phyloP scores from a whole-genome alignment of 2,113 vertebrate species.

The Takifugu flavidus region DNA sequence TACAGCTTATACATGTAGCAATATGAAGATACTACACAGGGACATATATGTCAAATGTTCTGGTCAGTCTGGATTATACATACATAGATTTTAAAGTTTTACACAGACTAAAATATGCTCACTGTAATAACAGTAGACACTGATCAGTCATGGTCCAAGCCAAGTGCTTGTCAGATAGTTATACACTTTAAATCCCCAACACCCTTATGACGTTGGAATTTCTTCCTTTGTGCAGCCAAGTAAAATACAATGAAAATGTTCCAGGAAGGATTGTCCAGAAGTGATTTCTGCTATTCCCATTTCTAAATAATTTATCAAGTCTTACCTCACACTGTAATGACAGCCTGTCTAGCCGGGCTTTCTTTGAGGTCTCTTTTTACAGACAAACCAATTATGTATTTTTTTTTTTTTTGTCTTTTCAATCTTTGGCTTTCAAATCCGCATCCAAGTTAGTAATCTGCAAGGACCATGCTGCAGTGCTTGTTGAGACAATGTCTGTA shows the following conservation, averaged over 20 bases:
- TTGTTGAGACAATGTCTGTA: background rate
- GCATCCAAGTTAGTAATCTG: background rate
- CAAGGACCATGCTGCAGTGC: background rate
- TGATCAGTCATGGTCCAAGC: background rate
- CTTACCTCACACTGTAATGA: background rate
- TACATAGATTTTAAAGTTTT: background rate
- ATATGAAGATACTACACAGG: too few species aligned
- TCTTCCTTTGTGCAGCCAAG: background rate
- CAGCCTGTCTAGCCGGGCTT: background rate
- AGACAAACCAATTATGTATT: background rate
- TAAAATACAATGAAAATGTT: background rate
- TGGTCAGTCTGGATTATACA: background rate
- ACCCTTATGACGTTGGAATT: background rate
- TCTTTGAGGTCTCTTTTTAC: background rate
- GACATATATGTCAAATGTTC: too few species aligned
- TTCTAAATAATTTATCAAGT: background rate
- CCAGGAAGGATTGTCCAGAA: background rate
- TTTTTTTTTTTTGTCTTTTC: too few species aligned
- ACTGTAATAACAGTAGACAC: background rate
- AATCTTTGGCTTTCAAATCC: background rate
- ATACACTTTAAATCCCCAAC: background rate
- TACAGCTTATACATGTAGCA: too few species aligned
- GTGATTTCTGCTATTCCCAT: background rate
- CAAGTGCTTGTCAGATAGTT: background rate
- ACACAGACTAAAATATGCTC: background rate